Evolutionary conservation across 2,113 vertebrate genomes (phyloP).

Genomic region (Alouatta palliata): DNA sequence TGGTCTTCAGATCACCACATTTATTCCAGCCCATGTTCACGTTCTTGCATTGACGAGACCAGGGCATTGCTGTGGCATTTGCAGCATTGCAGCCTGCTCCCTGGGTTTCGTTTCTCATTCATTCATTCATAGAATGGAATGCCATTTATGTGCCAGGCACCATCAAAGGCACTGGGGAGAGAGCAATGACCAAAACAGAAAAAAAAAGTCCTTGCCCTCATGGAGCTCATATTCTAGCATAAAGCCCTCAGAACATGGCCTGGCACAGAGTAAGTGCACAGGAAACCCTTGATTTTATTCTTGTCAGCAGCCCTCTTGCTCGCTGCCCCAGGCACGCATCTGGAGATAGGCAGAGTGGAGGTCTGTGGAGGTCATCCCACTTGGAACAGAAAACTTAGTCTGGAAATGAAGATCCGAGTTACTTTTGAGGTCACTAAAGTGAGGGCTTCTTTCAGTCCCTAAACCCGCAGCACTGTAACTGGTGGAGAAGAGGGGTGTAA

Average conservation of each 20-base stretch:
- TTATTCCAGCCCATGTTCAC: background rate
- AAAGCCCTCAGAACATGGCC: background rate
- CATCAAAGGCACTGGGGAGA: background rate
- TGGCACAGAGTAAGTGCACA: background rate
- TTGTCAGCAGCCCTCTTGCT: no score
- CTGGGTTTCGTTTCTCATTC: background rate
- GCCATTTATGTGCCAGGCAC: background rate
- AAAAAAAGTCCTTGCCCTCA: no score
- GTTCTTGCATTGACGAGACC: accelerated
- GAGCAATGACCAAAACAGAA: background rate
- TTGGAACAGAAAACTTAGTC: background rate
- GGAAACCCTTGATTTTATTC: background rate
- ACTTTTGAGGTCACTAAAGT: background rate
- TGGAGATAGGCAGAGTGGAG: background rate
- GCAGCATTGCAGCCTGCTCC: background rate
- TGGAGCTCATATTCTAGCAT: background rate
- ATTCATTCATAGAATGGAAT: background rate
- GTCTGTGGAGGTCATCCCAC: background rate
- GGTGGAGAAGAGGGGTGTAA: background rate
- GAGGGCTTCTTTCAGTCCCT: background rate
- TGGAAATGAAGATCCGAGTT: background rate
- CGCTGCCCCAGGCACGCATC: accelerated
- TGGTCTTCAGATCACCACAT: background rate
- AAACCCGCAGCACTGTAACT: background rate
- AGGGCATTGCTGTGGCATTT: accelerated